Evolutionary conservation across 2,888 invertebrate species (phyloP).

Genomic region (Epirrita christyi): DNA sequence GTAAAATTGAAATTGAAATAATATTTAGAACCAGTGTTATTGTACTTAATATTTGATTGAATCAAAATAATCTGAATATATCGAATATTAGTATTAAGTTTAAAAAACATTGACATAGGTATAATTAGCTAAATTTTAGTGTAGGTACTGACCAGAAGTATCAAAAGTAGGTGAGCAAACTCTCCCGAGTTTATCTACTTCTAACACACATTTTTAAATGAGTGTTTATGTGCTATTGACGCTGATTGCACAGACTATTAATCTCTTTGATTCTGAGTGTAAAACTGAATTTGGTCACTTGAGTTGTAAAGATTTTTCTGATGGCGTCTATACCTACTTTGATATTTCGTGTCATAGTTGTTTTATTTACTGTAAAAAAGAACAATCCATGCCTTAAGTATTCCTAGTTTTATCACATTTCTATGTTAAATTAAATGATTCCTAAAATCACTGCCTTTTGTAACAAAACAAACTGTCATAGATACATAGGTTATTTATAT

Average conservation of each 20-base stretch:
- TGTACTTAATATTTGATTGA: not conserved
- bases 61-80: not conserved
- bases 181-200: not conserved
- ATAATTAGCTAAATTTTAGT: not conserved
- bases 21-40: no score
- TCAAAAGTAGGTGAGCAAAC: not conserved
- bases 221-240: not conserved
- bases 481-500: no score
- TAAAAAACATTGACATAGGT: not conserved
- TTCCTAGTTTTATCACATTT: not conserved
- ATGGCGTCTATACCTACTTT: no score
- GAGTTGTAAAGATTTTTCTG: no score
- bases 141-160: not conserved
- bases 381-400: not conserved
- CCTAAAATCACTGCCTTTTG: not conserved
- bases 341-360: no score
- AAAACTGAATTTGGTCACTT: no score
- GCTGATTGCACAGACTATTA: no score
- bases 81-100: not conserved
- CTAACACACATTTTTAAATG: not conserved
- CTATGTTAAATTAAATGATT: not conserved
- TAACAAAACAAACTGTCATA: no score
- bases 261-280: no score
- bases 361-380: no score
- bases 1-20: not conserved